phyloP scores from a whole-genome alignment of 2,113 vertebrate genomes.

The Saccopteryx leptura region DNA sequence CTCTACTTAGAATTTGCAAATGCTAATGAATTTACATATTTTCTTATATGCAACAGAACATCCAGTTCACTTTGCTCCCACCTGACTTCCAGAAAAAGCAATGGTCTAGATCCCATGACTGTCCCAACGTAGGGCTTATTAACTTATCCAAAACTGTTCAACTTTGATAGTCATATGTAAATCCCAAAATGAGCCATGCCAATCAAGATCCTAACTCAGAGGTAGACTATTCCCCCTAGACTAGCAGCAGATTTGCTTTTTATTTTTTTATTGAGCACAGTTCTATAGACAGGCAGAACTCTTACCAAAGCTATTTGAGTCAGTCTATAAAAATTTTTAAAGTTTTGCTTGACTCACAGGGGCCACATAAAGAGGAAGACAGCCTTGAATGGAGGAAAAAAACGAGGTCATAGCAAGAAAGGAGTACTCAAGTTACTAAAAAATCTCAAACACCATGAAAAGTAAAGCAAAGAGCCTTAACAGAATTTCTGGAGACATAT shows the following conservation, averaged over 20 bases:
- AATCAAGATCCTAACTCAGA: slow-evolving; percentile 35
- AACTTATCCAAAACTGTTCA: slow-evolving; percentile 45
- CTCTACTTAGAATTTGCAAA: slow-evolving; percentile 68
- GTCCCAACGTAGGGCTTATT: background rate
- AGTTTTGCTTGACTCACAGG: slow-evolving; percentile 37
- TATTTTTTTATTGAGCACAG: background rate
- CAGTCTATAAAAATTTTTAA: background rate
- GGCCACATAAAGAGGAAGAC: slow-evolving; percentile 48
- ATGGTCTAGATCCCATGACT: background rate
- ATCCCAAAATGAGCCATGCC: background rate
- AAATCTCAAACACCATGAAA: slow-evolving; percentile 44
- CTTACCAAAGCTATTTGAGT: slow-evolving; percentile 46
- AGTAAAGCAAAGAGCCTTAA: slow-evolving; percentile 66
- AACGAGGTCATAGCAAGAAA: slow-evolving; percentile 69
- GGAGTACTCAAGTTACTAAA: background rate
- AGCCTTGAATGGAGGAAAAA: background rate
- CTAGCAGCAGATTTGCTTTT: slow-evolving; percentile 12
- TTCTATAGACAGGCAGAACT: slow-evolving; percentile 36
- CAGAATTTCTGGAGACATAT: slow-evolving; percentile 51
- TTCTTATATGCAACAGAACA: slow-evolving; percentile 49
- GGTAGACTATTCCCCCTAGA: background rate
- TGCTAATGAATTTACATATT: slow-evolving; percentile 58
- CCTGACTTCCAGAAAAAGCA: slow-evolving; percentile 60
- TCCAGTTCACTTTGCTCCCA: slow-evolving; percentile 33
- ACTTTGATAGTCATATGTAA: slow-evolving; percentile 24